These are phyloP conservation scores for Rhopalosiphum maidis DNA, from an alignment of 1,140 invertebrate species.

Conservation along the genomic window DNA sequence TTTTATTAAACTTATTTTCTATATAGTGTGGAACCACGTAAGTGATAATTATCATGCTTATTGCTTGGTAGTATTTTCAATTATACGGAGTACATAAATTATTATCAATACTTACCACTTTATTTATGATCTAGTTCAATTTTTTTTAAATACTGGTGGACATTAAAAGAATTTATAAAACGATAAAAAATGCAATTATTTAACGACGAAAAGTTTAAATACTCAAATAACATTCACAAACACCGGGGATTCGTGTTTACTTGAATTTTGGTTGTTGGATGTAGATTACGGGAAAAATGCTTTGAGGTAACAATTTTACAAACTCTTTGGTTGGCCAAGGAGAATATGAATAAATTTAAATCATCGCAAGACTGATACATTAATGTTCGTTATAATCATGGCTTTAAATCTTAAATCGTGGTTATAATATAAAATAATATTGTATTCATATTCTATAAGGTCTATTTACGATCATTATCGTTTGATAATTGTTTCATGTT, in stretches of 20 bases:
- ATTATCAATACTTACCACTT: neutral
- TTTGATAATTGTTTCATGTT: too few species aligned
- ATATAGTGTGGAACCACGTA: neutral
- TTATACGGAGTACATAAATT: neutral
- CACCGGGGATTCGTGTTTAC: slow-evolving; percentile 1
- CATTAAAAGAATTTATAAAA: neutral
- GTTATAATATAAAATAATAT: too few species aligned
- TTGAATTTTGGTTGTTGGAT: neutral
- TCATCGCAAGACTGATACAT: neutral
- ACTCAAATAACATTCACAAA: neutral
- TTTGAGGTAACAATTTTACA: neutral
- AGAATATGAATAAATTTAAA: neutral
- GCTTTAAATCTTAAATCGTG: too few species aligned
- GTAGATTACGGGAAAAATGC: neutral
- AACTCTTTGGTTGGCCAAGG: neutral
- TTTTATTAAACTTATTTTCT: neutral
- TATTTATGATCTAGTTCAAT: too few species aligned
- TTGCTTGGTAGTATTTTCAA: neutral
- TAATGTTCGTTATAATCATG: too few species aligned
- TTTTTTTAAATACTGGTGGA: neutral
- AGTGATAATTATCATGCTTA: slow-evolving; percentile 26
- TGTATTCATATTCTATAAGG: too few species aligned
- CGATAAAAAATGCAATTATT: neutral
- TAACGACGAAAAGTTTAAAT: slow-evolving; percentile 35
- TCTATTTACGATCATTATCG: too few species aligned